These are phyloP conservation scores for Tinamus guttatus DNA, from an alignment of 2,113 vertebrate species.

Conservation along the genomic window DNA sequence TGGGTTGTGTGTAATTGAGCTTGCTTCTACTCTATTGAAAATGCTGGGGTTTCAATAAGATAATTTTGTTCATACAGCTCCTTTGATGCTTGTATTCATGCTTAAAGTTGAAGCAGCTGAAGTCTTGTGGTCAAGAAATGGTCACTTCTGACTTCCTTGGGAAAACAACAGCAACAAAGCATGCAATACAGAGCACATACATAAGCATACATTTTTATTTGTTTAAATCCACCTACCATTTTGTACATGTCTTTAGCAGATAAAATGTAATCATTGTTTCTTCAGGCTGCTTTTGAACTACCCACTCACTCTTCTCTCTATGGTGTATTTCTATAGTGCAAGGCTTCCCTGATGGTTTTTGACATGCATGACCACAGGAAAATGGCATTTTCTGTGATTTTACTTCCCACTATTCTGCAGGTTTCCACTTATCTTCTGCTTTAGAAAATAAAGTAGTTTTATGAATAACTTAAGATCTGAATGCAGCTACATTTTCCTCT, in stretches of 20 bases:
- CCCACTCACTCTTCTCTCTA: not conserved
- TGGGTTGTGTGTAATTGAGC: accelerated
- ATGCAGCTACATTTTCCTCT: not conserved
- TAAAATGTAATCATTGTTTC: not conserved
- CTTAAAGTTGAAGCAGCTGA: not conserved
- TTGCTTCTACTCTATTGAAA: not conserved
- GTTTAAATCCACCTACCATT: not conserved
- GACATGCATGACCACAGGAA: not conserved
- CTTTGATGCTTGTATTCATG: not conserved
- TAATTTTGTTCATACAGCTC: not conserved
- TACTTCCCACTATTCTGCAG: not conserved
- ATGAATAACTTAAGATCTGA: not conserved
- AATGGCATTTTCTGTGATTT: not conserved
- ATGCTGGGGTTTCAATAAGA: too few species aligned
- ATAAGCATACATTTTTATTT: not conserved
- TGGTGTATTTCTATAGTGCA: not conserved
- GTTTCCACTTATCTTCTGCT: accelerated
- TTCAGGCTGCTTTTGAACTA: not conserved
- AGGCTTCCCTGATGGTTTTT: not conserved
- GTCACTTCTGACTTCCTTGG: not conserved
- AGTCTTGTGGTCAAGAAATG: not conserved
- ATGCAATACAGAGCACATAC: not conserved
- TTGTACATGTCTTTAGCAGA: not conserved
- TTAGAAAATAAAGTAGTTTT: not conserved
- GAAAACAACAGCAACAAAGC: not conserved